These are phyloP conservation scores for Diadophis punctatus DNA, from an alignment of 2,113 vertebrate species.

Conservation along the genomic window DNA sequence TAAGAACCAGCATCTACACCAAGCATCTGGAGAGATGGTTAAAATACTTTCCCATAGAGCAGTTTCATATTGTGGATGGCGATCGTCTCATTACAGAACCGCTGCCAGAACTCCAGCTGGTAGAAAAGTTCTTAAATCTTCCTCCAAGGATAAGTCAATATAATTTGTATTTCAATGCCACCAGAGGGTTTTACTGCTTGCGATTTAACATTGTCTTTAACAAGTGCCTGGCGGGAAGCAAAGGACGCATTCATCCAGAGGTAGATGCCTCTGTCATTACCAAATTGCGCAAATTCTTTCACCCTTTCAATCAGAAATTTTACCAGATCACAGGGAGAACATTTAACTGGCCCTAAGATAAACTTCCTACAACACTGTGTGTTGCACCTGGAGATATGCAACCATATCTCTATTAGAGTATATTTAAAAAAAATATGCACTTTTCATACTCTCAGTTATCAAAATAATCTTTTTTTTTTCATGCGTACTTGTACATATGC, in stretches of 20 bases:
- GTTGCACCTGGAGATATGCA: conserved; percentile 65
- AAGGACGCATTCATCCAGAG: conserved; percentile 92
- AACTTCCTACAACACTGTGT: conserved; percentile 63
- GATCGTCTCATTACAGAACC: conserved; percentile 92
- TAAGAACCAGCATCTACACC: conserved; percentile 94
- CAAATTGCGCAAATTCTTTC: conserved; percentile 93
- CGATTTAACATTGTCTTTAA: conserved; percentile 92
- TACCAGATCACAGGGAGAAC: conserved; percentile 95
- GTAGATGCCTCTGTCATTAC: conserved; percentile 86
- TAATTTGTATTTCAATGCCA: conserved; percentile 95
- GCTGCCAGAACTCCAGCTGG: conserved; percentile 89
- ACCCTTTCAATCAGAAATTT: conserved; percentile 97
- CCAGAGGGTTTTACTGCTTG: conserved; percentile 96
- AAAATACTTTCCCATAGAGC: conserved; percentile 91
- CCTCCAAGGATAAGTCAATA: conserved; percentile 90
- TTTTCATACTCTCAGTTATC: conserved; percentile 67
- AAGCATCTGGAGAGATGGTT: conserved; percentile 96
- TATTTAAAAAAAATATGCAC: conserved; percentile 70
- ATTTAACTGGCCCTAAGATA: conserved; percentile 89
- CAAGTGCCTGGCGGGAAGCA: conserved; percentile 98
- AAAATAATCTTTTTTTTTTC: conserved; percentile 60
- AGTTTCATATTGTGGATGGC: conserved; percentile 92
- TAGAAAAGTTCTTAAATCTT: conserved; percentile 91
- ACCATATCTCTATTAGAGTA: conserved; percentile 60
- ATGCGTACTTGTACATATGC: conserved; percentile 68